Conservation (phyloP, 2,888 invertebrate species). For the Barypeithes pellucidus region DNA sequence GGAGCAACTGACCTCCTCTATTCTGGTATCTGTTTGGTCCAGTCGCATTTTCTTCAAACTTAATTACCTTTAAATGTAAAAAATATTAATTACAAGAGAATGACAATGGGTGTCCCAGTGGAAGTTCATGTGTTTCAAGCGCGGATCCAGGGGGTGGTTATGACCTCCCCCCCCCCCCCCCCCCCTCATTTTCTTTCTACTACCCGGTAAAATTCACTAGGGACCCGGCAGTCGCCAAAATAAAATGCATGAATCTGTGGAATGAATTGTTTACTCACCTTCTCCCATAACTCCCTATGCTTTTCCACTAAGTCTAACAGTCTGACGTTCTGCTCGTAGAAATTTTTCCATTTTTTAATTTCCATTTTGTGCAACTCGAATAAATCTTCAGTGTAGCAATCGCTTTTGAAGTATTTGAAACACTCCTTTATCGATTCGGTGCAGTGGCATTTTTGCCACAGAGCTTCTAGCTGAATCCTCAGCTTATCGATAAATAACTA, state of each 20-base stretch:
- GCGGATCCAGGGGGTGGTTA: too few species aligned
- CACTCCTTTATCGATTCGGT: constrained; percentile 77
- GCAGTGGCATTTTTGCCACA: constrained; percentile 73
- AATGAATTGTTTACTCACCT: constrained; percentile 17
- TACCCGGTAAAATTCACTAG: too few species aligned
- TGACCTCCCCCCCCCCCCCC: too few species aligned
- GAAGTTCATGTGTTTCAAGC: too few species aligned
- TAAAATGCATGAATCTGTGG: too few species aligned
- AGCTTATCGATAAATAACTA: constrained; percentile 78
- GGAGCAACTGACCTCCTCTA: constrained; percentile 88
- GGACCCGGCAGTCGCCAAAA: too few species aligned
- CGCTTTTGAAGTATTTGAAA: constrained; percentile 74
- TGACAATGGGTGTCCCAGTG: too few species aligned
- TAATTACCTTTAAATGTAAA: constrained; percentile 74
- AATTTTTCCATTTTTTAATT: constrained; percentile 78
- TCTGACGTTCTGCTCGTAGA: constrained; percentile 77
- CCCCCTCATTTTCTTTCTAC: too few species aligned
- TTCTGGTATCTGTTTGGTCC: constrained; percentile 90
- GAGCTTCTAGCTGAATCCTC: neutral
- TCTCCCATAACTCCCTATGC: constrained; percentile 81
- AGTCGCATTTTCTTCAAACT: constrained; percentile 83
- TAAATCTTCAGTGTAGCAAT: constrained; percentile 85
- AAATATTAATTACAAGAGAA: neutral
- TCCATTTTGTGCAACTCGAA: constrained; percentile 86
- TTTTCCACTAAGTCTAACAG: constrained; percentile 79